Evolutionary conservation across 2,888 invertebrate genomes (phyloP).

Genomic region (Epistrophe eligans): DNA sequence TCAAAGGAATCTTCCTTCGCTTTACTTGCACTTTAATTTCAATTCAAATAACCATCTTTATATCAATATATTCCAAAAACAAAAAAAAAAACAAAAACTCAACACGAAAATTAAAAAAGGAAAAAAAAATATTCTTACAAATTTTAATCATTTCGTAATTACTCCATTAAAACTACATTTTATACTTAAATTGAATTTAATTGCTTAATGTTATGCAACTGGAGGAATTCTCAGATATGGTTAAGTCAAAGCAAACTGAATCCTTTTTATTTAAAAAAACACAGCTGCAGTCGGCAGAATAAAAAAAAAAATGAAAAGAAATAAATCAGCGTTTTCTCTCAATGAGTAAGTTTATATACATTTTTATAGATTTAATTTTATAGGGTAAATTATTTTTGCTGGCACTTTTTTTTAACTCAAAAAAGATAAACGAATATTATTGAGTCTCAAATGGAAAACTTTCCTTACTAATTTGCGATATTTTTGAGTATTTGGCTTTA

Average conservation of each 20-base stretch:
- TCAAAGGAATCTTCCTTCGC: neutral
- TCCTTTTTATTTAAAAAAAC: conserved; percentile 25
- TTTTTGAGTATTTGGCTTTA: no score
- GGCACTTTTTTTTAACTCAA: neutral
- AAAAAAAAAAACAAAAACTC: neutral
- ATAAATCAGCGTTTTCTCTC: conserved; percentile 17
- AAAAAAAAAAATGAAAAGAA: neutral
- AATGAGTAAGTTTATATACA: conserved; percentile 5
- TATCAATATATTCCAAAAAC: neutral
- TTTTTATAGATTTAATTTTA: conserved; percentile 1
- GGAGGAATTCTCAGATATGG: conserved; percentile 31
- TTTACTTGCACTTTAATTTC: neutral
- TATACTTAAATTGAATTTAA: conserved; percentile 72
- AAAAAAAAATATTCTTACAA: neutral
- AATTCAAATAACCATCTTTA: neutral
- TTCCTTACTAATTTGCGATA: neutral
- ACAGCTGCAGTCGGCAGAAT: neutral
- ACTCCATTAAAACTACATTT: conserved; percentile 72
- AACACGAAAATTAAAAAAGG: neutral
- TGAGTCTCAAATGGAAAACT: neutral
- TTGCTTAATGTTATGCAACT: conserved; percentile 62
- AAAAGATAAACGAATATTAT: neutral
- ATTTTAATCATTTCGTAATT: conserved; percentile 70
- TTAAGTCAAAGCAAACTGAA: conserved; percentile 14
- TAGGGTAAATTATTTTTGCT: conserved; percentile 17